phyloP scores from a whole-genome alignment of 2,797 vertebrate genomes.

The Acanthurus tractus region DNA sequence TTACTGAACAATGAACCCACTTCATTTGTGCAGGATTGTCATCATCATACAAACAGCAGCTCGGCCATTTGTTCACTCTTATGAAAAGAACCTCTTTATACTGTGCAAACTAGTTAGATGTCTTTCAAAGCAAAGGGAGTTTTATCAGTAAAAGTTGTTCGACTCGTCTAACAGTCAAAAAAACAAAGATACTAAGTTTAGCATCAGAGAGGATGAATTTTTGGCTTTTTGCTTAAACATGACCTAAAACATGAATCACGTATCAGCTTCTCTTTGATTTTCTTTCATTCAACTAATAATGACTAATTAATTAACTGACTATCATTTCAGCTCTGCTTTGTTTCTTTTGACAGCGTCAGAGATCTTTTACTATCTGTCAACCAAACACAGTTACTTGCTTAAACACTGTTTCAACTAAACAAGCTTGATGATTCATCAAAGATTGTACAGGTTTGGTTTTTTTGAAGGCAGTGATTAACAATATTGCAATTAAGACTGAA shows the following conservation, averaged over 20 bases:
- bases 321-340: background rate
- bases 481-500: background rate
- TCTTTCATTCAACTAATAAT: background rate
- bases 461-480: background rate
- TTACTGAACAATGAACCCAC: background rate
- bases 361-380: background rate
- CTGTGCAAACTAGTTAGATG: background rate
- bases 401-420: background rate
- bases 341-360: too few species aligned
- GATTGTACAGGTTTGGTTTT: background rate
- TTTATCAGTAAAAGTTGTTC: background rate
- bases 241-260: too few species aligned
- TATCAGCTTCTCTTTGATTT: background rate
- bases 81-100: background rate
- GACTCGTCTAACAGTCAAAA: background rate
- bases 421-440: background rate
- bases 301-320: background rate
- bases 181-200: too few species aligned
- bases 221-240: too few species aligned
- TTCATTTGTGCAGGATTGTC: background rate
- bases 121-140: background rate
- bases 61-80: background rate
- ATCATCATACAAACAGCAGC: background rate
- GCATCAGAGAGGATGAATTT: too few species aligned
- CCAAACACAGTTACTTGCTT: background rate